Evolutionary conservation across 2,113 vertebrate species (phyloP).

Genomic region (Prolemur simus): DNA sequence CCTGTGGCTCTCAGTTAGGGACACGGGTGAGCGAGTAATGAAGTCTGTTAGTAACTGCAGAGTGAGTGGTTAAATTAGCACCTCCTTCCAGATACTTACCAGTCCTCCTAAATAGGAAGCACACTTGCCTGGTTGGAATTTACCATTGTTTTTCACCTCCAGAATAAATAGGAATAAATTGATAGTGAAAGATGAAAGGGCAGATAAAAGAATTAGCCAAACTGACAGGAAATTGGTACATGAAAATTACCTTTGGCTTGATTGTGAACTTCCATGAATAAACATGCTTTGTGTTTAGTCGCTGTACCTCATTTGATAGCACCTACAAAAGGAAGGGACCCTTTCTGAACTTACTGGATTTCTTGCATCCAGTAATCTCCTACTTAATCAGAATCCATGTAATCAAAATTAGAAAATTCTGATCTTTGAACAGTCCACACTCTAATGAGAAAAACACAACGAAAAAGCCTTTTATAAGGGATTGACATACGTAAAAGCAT

Average conservation of each 20-base stretch:
- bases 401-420: background rate
- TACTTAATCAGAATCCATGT: background rate
- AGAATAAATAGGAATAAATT: background rate
- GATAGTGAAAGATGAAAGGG: background rate
- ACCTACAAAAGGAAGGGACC: background rate
- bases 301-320: background rate
- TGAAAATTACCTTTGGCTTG: background rate
- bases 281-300: background rate
- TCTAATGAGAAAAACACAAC: background rate
- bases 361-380: background rate
- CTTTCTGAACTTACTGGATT: background rate
- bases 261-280: background rate
- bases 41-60: background rate
- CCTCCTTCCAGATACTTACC: background rate
- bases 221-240: background rate
- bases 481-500: background rate
- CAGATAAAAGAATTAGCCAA: background rate
- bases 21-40: background rate
- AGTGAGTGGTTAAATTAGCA: background rate
- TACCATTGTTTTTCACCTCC: background rate
- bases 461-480: background rate
- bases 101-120: background rate
- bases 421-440: background rate
- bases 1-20: background rate
- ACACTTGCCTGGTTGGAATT: background rate